Base-by-base conservation (phyloP, 2,888 invertebrate species). In the Meandrusa payeni region DNA sequence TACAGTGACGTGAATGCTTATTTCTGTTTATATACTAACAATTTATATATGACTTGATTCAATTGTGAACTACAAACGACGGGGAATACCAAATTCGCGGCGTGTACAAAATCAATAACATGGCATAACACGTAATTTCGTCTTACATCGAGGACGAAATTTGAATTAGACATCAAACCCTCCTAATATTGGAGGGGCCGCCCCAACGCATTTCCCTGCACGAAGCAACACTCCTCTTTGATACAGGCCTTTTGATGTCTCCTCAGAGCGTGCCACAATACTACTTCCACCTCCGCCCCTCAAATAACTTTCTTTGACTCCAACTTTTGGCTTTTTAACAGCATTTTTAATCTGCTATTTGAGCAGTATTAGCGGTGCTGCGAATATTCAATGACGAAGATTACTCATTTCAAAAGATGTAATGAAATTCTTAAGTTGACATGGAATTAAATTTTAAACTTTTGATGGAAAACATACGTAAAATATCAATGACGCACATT, bases 241-340 rank as follows among this genome's bases (percentile, higher is more conserved):
- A 83, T 73, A 76, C 66, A 64, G 61, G 69, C 64, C 79, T 81
- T 83, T 85, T 83, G 83, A 86, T 80, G 82, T 80, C 72, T 77
- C 67, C 71, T 68, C 60, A 59, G 58, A 62, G 62, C 61, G 60
- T 63, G 64, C 67, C 69, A 82, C 81, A 82, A 80, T 76, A 64
- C 65, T 64, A 66, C 64, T 75, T 78, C 77, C 76, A 68, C 71
- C 64, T 68, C 62, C 55, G 57, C 60, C 64, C 64, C 66, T 69
- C 63, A 69, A 79, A 72, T 72, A 73, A 70, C 66, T 66, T 76
- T 55, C 66, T 64, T 67, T 65, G 59, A 57, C 60, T 57, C 62
- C 54, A 54, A 72, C 70, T 73, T 68, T 68, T 55, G 54, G 63
- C 60, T 61, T 69, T 70, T 67, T 66, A 67, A 73, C 61, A 64